phyloP scores from a whole-genome alignment of 1,140 invertebrate genomes.

The Matsumurasca onukii region DNA sequence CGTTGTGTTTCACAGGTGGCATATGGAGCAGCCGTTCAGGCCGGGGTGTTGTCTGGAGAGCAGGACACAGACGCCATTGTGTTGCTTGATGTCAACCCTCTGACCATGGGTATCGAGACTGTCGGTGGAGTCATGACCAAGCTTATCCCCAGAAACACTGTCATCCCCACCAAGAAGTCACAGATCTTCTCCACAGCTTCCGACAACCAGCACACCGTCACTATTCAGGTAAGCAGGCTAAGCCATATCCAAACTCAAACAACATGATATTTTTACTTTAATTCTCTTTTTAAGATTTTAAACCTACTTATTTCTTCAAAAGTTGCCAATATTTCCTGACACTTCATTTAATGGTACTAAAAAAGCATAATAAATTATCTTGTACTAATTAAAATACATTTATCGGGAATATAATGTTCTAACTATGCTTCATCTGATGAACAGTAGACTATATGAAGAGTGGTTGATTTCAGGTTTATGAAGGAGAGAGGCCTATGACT shows the following conservation, averaged over 20 bases:
- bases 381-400: too few relatives aligned
- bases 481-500: slow-evolving; percentile 98
- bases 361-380: too few relatives aligned
- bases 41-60: slow-evolving; percentile 87
- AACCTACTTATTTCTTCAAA: too few relatives aligned
- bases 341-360: too few relatives aligned
- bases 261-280: too few relatives aligned
- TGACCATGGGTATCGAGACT: slow-evolving; percentile 99
- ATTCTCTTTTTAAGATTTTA: too few relatives aligned
- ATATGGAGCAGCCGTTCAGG: slow-evolving; percentile 98
- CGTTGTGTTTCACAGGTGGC: slow-evolving; percentile 64
- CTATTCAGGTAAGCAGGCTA: slow-evolving; percentile 77
- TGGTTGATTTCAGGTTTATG: slow-evolving; percentile 71
- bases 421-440: too few relatives aligned
- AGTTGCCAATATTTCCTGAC: too few relatives aligned
- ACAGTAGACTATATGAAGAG: too few relatives aligned
- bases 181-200: slow-evolving; percentile 95
- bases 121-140: slow-evolving; percentile 99
- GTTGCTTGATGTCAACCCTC: slow-evolving; percentile 95
- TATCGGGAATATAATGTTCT: too few relatives aligned
- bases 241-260: too few relatives aligned
- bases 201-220: slow-evolving; percentile 98
- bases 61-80: slow-evolving; percentile 96
- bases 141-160: slow-evolving; percentile 95
- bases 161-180: slow-evolving; percentile 99